Evolutionary conservation across 2,113 vertebrate species (phyloP).

Genomic region (Cathartes aura): DNA sequence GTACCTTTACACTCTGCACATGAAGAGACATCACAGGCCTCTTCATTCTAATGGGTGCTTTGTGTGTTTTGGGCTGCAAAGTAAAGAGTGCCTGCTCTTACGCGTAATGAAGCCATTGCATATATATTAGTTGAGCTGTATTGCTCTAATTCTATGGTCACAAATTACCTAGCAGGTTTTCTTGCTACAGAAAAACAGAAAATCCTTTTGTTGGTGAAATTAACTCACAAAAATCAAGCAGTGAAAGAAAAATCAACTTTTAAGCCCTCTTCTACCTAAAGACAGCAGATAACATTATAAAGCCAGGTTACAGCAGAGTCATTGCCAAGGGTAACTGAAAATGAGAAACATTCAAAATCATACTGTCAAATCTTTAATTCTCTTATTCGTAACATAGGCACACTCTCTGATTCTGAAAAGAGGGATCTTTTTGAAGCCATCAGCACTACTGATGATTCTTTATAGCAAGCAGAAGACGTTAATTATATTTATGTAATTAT

Average conservation of each 20-base stretch:
- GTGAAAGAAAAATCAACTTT: constrained; percentile 43
- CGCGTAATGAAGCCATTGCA: neutral
- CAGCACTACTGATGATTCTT: neutral
- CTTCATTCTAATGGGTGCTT: constrained; percentile 46
- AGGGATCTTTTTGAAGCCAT: constrained; percentile 26
- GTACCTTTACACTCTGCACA: constrained; percentile 72
- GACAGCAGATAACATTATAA: constrained; percentile 30
- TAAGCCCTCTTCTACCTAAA: constrained; percentile 27
- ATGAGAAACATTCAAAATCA: constrained; percentile 58
- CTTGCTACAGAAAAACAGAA: constrained; percentile 26
- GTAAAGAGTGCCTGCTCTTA: constrained; percentile 9
- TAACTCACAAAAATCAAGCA: constrained; percentile 1
- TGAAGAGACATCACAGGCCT: constrained; percentile 57
- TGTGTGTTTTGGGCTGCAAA: constrained; percentile 22
- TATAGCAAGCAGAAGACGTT: neutral
- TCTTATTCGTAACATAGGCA: constrained; percentile 40
- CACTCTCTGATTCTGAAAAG: constrained; percentile 8
- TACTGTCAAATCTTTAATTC: constrained; percentile 55
- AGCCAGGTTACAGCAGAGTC: constrained; percentile 39
- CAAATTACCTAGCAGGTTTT: constrained; percentile 51
- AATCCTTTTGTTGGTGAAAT: constrained; percentile 38
- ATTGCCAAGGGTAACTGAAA: constrained; percentile 60
- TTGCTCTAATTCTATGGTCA: neutral
- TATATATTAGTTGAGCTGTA: neutral
- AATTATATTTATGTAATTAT: constrained; percentile 34